Base-by-base conservation (phyloP, 2,888 invertebrate genomes). In the Brenthis ino region DNA sequence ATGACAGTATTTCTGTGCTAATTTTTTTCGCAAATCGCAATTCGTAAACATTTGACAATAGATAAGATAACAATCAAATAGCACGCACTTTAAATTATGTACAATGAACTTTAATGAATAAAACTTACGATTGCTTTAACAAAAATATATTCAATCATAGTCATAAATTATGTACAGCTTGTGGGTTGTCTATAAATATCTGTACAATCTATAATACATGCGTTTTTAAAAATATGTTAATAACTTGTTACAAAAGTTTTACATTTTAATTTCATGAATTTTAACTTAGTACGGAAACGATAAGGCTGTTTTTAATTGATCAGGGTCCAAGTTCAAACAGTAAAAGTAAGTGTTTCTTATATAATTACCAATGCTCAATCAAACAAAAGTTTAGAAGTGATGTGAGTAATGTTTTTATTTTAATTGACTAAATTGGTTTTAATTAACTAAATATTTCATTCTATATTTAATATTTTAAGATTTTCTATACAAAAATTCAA, bases 1-100 rank as follows among this genome's bases (percentile, higher is more conserved):
- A 28, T 28, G 28, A 28, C 5, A 28, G 4, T 4, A 28, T 28
- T 28, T 28, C 5, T 28, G 3, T 28, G 3, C 28, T 28, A 4
- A 28, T 28, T 28, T 28, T 24, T 28, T 48, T 93, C 93, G 77
- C 93, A 94, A 37, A 93, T 94, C 89, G 94, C 95, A 69, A 94
- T 91, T 78, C 48, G 20, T 16, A 54, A 60, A 48, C 66, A 66
- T 48, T 60, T 60, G 60, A 66, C 54, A 28, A 33, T 60, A 48
- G 66, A 66, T 66, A 66, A 66, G 66, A 66, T 66, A 66, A 60
- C 58, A 48, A 33, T 5, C 2, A 28, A 48, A 58, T n/a, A 8
- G 1, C 37, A 28, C 12, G 14, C 47, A 58, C 50, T 50, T 60
- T 28, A 28, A 28, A 28, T 28, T 28, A 24, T 28, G 5, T 28